Conservation (phyloP, 2,888 invertebrate species). For the Gymnoscelis rufifasciata region DNA sequence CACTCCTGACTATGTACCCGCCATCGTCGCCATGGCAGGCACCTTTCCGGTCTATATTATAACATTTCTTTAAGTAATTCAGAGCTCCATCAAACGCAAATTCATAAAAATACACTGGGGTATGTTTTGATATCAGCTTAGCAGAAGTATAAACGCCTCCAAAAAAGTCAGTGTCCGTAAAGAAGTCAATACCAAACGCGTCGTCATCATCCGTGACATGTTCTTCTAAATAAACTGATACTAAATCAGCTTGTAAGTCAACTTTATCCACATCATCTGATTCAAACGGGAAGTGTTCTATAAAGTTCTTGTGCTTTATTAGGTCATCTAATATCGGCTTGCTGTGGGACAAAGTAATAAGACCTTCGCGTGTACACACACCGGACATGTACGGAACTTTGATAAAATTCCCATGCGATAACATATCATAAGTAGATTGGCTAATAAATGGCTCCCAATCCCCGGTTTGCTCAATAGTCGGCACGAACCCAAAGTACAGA, state of each 20-base stretch:
- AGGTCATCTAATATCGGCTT: conserved; percentile 37
- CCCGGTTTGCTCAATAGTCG: conserved; percentile 59
- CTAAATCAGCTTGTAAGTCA: conserved; percentile 48
- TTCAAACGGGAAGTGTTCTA: conserved; percentile 51
- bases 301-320: conserved; percentile 44
- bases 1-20: conserved; percentile 74
- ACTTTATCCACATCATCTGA: conserved; percentile 39
- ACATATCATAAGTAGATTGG: conserved; percentile 54
- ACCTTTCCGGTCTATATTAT: conserved; percentile 65
- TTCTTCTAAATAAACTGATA: conserved; percentile 66
- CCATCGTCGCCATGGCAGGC: conserved; percentile 81
- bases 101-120: conserved; percentile 77
- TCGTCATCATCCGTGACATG: conserved; percentile 50
- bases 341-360: conserved; percentile 44
- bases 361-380: conserved; percentile 67
- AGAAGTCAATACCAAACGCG: conserved; percentile 62
- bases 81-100: conserved; percentile 78
- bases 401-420: conserved; percentile 58
- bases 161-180: conserved; percentile 70
- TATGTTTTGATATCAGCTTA: conserved; percentile 49
- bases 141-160: conserved; percentile 57
- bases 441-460: conserved; percentile 68
- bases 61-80: conserved; percentile 69
- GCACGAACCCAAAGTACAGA: conserved; percentile 70
- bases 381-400: conserved; percentile 74